A percentile compares a stretch with the other conserved stretches of the same genome.
Conservation (phyloP, 2,888 invertebrate genomes). For the Cantharis nigra region DNA sequence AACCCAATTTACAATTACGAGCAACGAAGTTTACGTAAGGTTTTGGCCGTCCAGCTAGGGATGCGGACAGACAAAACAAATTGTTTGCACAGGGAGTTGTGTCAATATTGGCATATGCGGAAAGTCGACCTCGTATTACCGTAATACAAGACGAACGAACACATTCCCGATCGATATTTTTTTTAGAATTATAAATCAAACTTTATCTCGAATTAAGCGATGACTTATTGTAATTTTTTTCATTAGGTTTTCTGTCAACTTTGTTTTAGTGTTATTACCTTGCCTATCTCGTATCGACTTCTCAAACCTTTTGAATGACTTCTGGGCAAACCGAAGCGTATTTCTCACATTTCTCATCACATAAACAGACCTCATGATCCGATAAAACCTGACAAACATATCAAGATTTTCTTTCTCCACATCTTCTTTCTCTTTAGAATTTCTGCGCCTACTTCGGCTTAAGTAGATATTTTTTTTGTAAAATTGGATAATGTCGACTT, state of each 20-base stretch:
- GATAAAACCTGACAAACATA: conserved; percentile 54
- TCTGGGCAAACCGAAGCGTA: conserved; percentile 24
- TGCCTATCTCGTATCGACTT: conserved; percentile 40
- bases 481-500: background rate
- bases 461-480: background rate
- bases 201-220: background rate
- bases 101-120: conserved; percentile 55
- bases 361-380: conserved; percentile 48
- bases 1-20: conserved; percentile 53
- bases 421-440: conserved; percentile 18
- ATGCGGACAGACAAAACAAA: conserved; percentile 37
- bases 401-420: conserved; percentile 45
- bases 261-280: conserved; percentile 13
- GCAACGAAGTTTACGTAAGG: conserved; percentile 51
- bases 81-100: conserved; percentile 51
- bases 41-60: conserved; percentile 34
- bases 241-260: background rate
- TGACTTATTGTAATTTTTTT: background rate
- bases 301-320: conserved; percentile 39
- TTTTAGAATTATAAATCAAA: background rate
- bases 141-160: conserved; percentile 4
- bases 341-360: conserved; percentile 26
- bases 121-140: conserved; percentile 50
- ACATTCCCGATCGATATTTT: background rate
- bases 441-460: background rate